Base-by-base conservation (phyloP, 1,140 invertebrate genomes). In the Drosophila miranda region DNA sequence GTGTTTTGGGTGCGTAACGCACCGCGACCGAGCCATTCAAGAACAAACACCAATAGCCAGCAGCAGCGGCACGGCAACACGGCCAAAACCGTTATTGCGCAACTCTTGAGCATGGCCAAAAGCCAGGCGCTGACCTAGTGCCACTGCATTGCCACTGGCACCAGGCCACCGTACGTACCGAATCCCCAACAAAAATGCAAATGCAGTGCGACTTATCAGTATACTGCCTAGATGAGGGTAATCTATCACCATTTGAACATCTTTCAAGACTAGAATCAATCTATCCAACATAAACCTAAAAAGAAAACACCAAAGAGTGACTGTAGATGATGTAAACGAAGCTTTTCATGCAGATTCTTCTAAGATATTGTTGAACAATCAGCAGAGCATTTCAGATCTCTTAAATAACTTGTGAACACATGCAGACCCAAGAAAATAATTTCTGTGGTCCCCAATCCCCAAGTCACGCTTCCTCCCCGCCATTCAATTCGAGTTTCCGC, bases 1-100 rank as follows among this genome's bases (percentile, higher is more conserved):
- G 69, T 68, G 30, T 82, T 69, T 76, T 77, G 72, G 78, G 74
- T 64, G 70, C 75, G 67, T 81, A 73, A 81, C 73, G 62, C 53
- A 51, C 43, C 60, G 42, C 60, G 42, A 68, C 50, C 62, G 67
- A 66, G 13, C 62, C 55, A 56, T 67, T 56, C 61, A 53, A 75
- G 62, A 67, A 68, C 50, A 21, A 14, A 46, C 11, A 28, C 2
- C 30, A 13, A 46, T 14, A 26, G 44, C 44, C 38, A 48, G 50
- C 69, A 30, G 23, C 23, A 23, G 19, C 42, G 13, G 34, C 75
- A 49, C 30, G 48, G 21, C 23, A 21, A 42, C 57, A 43, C 42
- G 53, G 67, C 55, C 30, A 34, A 34, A 51, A 57, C 75, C 66
- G 72, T 73, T 83, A 69, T 83, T 83, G 73, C 80, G 80, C 81